Base-by-base conservation (phyloP, 2,888 invertebrate species). In the Tenthredo distinguenda region DNA sequence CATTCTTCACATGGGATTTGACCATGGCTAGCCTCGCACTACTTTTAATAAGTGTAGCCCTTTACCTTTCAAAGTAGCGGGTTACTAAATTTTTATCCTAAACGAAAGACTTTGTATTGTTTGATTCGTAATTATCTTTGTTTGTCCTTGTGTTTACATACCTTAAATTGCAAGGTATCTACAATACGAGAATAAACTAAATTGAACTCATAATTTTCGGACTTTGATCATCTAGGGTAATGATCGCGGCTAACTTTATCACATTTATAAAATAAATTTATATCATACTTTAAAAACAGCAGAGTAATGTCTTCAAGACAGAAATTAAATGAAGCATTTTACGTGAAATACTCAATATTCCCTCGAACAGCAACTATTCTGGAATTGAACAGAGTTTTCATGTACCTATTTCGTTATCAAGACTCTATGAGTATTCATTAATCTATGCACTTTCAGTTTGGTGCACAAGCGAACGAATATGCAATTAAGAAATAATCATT, bases 21-120 rank as follows among this genome's bases (percentile, higher is more conserved):
- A 90, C 88, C 88, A 89, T 86, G 86, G 85, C 87, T 89, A 89
- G 86, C 86, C 58, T 85, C 74, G 43, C 87, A 72, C 86, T 47
- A 85, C 72, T 82, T 62, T 81, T 12, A 26, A 50, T 34, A 26
- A 85, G 77, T 84, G 77, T 85, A 40, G 37, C 43, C 47, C 47
- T 58, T 10, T 10, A 74, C 43, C 21, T 40, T 18, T 65, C 58
- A 26, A 65, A 76, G 62, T 62, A 77, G 62, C 74, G 83, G 82
- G 71, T 79, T 72, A 47, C 87, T 77, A 85, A 85, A 43, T 34
- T 55, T 77, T 55, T 77, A 77, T 7, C 15, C 31, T 77, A 10
- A 47, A 77, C 76, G 18, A 50, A 76, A 12, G 1, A 43, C 43
- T 47, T 47, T 26, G 7, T 21, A 9, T 31, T 31, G 18, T 15